Evolutionary conservation across 2,797 vertebrate genomes (phyloP), one percentile per base, ranked within the genome.

Genomic region (Luscinia megarhynchos): DNA sequence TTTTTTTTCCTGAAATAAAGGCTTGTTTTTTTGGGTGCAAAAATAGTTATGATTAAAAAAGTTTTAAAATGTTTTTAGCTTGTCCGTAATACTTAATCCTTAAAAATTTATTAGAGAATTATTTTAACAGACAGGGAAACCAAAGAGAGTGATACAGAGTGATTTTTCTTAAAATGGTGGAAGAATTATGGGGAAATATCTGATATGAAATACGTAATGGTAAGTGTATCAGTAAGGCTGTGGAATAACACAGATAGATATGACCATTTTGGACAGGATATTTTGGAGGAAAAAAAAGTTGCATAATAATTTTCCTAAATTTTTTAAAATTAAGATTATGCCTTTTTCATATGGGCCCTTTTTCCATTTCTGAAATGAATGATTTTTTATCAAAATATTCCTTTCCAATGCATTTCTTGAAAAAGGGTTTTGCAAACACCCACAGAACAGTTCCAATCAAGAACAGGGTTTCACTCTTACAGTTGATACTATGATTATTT

Each of bases 181-280:
- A 75, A 68, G 8, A 68, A 51, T 38, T 67, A 34, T 17, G 14
- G 5, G 11, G 19, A 77, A 77, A 67, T 30, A 17, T 55, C 5
- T 62, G 32, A 23, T 1, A 69, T 13, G 7, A 77, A 59, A 57
- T 70, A 38, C 2, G 0, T 24, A 68, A 62, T 0, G 0, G 30
- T 26, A 84, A 6, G 3, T 51, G 10, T 29, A 40, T 63, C 43
- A 36, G 58, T 6, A 48, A 5, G 53, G 12, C 17, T 68, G 23
- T 22, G 29, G 10, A 85, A 74, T 63, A 85, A 74, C 41, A 45
- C 22, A 80, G 21, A 69, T 7, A 54, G 5, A n/a, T 32, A 51
- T 41, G 34, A 50, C 11, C 7, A 62, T 72, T 90, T 90, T 43
- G 24, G 27, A 43, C 6, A 48, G 4, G 5, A 30, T 50, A 79